phyloP scores from a whole-genome alignment of 2,888 invertebrate species.

The Argyresthia goedartella region DNA sequence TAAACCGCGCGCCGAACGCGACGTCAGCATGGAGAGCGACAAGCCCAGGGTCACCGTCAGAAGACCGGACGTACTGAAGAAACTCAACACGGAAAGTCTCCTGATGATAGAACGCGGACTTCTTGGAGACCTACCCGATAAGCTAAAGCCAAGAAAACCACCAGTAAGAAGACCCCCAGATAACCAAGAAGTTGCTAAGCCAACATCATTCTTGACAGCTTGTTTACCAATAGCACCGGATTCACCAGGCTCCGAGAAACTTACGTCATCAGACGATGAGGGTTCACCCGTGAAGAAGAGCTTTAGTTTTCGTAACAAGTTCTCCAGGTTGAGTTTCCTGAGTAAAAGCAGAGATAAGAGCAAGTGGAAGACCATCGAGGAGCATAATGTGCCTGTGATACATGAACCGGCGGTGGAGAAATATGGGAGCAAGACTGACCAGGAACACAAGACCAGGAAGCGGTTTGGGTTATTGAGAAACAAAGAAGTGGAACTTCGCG shows the following conservation, averaged over 20 bases:
- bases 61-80: constrained; percentile 47
- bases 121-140: constrained; percentile 49
- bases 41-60: constrained; percentile 31
- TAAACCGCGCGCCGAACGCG: constrained; percentile 35
- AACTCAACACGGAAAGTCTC: constrained; percentile 49
- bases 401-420: constrained; percentile 8
- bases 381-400: constrained; percentile 22
- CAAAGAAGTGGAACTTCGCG: constrained; percentile 35
- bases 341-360: constrained; percentile 37
- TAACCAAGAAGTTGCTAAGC: constrained; percentile 49
- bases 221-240: constrained; percentile 44
- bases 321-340: constrained; percentile 47
- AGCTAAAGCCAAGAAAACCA: constrained; percentile 33
- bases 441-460: constrained; percentile 42
- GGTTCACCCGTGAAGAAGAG: constrained; percentile 48
- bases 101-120: constrained; percentile 53
- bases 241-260: constrained; percentile 30
- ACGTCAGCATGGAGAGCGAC: constrained; percentile 43
- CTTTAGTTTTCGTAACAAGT: constrained; percentile 55
- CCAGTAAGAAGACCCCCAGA: constrained; percentile 35
- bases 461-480: constrained; percentile 57
- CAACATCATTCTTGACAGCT: constrained; percentile 46
- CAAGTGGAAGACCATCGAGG: constrained; percentile 39
- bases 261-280: constrained; percentile 36
- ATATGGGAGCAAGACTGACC: constrained; percentile 24